Evolutionary conservation across 2,113 vertebrate species (phyloP).

Genomic region (Epinephelus fuscoguttatus): DNA sequence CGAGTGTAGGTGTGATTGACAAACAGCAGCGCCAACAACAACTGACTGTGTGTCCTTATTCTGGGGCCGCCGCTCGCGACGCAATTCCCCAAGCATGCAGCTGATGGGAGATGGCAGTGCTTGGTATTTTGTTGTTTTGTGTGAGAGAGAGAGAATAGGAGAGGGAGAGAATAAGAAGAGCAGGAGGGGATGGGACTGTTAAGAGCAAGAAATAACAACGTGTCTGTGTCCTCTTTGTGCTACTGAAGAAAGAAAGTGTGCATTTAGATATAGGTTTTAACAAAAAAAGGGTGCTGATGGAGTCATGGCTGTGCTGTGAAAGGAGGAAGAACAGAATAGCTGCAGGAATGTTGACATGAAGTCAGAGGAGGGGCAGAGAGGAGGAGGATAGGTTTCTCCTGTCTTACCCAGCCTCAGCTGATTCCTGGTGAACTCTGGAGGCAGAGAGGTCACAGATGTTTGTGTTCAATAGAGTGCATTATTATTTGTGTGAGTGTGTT

Average conservation of each 20-base stretch:
- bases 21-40: conserved; percentile 60
- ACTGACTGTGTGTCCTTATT: conserved; percentile 66
- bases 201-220: conserved; percentile 41
- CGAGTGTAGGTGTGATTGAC: conserved; percentile 70
- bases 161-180: conserved; percentile 33
- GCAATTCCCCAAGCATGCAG: conserved; percentile 52
- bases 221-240: conserved; percentile 66
- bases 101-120: conserved; percentile 74
- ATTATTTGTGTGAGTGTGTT: conserved; percentile 40
- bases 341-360: conserved; percentile 53
- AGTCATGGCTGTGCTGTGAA: conserved; percentile 25
- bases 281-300: conserved; percentile 43
- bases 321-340: conserved; percentile 28
- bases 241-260: conserved; percentile 33
- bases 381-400: conserved; percentile 52
- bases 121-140: conserved; percentile 74
- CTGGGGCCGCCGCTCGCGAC: conserved; percentile 23
- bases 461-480: conserved; percentile 47
- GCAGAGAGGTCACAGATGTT: conserved; percentile 67
- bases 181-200: conserved; percentile 61
- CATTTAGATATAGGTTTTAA: conserved; percentile 30
- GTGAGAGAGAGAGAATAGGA: conserved; percentile 32
- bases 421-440: conserved; percentile 65
- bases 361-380: conserved; percentile 30
- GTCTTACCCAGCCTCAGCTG: conserved; percentile 67